Evolutionary conservation across 2,888 invertebrate genomes (phyloP).

Genomic region (Sturmia bella): DNA sequence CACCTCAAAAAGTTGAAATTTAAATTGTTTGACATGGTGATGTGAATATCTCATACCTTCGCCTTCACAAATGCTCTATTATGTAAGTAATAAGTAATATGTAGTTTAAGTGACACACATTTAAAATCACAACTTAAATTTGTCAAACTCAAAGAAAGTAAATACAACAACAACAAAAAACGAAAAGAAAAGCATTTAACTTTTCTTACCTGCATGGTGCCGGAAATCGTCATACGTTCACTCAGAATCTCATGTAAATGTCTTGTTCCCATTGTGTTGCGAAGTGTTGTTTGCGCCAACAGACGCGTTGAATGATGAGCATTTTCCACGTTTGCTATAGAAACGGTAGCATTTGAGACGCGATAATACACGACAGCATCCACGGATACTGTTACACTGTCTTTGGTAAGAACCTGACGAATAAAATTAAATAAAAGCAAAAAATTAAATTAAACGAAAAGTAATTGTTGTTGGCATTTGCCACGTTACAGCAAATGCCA

Average conservation of each 20-base stretch:
- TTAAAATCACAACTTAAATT: not conserved
- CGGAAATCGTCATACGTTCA: conserved; percentile 96
- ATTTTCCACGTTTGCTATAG: conserved; percentile 98
- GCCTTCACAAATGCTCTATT: not conserved
- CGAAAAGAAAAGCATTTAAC: conserved; percentile 15
- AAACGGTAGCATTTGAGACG: conserved; percentile 97
- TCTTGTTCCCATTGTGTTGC: conserved; percentile 97
- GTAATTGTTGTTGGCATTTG: too few relatives aligned
- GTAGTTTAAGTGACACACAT: not conserved
- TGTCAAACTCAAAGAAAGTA: conserved; percentile 82
- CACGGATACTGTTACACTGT: conserved; percentile 98
- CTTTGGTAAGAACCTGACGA: conserved; percentile 94
- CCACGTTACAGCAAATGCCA: not conserved
- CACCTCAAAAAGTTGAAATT: too few relatives aligned
- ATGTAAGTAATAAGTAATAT: not conserved
- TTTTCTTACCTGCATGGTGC: conserved; percentile 86
- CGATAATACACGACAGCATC: conserved; percentile 97
- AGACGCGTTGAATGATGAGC: conserved; percentile 97
- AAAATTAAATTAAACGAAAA: not conserved
- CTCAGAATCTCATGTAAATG: conserved; percentile 97
- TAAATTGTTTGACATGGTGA: too few relatives aligned
- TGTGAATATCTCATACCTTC: too few relatives aligned
- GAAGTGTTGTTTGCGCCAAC: conserved; percentile 92
- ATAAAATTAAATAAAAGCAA: conserved; percentile 4
- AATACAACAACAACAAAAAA: conserved; percentile 77